Conservation (phyloP, 2,888 invertebrate species). For the Horisme vitalbata region DNA sequence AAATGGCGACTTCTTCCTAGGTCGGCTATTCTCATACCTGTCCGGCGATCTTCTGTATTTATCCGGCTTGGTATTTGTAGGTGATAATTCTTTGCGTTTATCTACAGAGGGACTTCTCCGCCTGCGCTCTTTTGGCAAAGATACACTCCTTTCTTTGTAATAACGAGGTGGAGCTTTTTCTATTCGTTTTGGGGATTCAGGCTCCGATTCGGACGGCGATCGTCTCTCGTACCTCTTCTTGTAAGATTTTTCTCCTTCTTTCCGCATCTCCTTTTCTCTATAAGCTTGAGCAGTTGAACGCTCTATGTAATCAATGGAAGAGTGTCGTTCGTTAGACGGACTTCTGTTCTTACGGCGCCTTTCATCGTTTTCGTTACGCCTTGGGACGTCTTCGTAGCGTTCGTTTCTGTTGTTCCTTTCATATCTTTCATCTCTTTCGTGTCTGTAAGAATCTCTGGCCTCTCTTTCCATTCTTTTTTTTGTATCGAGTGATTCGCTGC, state of each 20-base stretch:
- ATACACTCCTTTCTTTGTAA: conserved; percentile 45
- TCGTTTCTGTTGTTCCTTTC: conserved; percentile 45
- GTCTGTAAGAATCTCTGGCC: conserved; percentile 43
- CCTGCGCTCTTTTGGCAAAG: conserved; percentile 43
- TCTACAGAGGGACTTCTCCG: conserved; percentile 53
- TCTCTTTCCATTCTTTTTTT: conserved; percentile 45
- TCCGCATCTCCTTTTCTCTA: conserved; percentile 49
- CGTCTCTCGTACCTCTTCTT: conserved; percentile 50
- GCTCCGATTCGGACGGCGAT: conserved; percentile 60
- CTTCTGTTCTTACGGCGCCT: conserved; percentile 52
- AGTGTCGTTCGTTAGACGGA: conserved; percentile 50
- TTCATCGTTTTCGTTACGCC: conserved; percentile 24
- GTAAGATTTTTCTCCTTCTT: conserved; percentile 51
- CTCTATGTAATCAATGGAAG: conserved; percentile 54
- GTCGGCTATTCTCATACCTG: conserved; percentile 44
- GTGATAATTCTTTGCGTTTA: conserved; percentile 49
- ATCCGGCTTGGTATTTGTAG: conserved; percentile 46
- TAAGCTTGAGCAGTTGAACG: conserved; percentile 49
- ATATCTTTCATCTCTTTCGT: conserved; percentile 39
- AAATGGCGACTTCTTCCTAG: conserved; percentile 26
- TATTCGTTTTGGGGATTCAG: conserved; percentile 50
- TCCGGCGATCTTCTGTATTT: conserved; percentile 51
- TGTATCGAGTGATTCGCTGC: conserved; percentile 44
- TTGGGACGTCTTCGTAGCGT: conserved; percentile 47
- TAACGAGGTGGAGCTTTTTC: conserved; percentile 46